Evolutionary conservation across 2,797 vertebrate genomes (phyloP).

Genomic region (Pangasius sanitwongsei): DNA sequence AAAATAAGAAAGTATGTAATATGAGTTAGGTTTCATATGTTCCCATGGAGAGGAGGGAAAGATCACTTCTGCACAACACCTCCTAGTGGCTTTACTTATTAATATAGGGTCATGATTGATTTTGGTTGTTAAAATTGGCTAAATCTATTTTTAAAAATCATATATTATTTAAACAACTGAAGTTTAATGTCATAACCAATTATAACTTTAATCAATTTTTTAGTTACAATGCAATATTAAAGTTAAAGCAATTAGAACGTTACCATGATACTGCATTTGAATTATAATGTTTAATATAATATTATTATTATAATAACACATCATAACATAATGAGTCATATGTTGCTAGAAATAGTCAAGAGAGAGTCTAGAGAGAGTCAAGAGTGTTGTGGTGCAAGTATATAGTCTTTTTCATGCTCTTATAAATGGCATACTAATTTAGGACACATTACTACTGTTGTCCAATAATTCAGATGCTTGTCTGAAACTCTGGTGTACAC

Average conservation of each 20-base stretch:
- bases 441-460: too few relatives aligned
- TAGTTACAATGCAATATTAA: not conserved
- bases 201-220: not conserved
- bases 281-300: not conserved
- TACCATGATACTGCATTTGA: not conserved
- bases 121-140: not conserved
- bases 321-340: too few relatives aligned
- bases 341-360: too few relatives aligned
- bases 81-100: not conserved
- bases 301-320: too few relatives aligned
- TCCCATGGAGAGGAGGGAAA: not conserved
- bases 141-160: not conserved
- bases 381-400: too few relatives aligned
- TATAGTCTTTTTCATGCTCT: not conserved
- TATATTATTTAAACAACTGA: not conserved
- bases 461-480: too few relatives aligned
- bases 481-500: not conserved
- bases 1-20: not conserved
- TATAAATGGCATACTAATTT: too few relatives aligned
- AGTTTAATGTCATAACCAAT: not conserved
- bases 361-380: too few relatives aligned
- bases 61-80: not conserved
- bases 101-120: not conserved
- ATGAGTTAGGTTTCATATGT: not conserved
- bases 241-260: not conserved